phyloP scores from a whole-genome alignment of 2,888 invertebrate species.

The Harpalus rubripes region DNA sequence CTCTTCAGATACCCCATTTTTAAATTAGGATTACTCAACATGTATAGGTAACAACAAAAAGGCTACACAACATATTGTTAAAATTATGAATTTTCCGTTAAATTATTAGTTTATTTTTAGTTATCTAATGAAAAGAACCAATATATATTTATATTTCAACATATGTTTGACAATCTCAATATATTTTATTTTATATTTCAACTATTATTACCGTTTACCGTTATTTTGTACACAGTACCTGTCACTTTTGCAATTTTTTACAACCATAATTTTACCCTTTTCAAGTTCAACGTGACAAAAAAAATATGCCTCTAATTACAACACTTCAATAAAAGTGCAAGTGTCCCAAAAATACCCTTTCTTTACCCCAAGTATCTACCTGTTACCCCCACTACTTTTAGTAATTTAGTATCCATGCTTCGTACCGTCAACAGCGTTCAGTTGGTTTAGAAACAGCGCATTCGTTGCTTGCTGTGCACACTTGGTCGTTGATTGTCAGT shows the following conservation, averaged over 20 bases:
- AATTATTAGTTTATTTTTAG: too few species aligned
- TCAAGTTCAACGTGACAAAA: background rate
- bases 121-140: too few species aligned
- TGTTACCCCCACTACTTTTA: background rate
- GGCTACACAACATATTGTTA: too few species aligned
- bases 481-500: background rate
- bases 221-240: too few species aligned
- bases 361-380: slow-evolving; percentile 6
- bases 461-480: background rate
- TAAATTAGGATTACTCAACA: too few species aligned
- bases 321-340: background rate
- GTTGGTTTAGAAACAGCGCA: background rate
- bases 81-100: too few species aligned
- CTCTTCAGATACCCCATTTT: too few species aligned
- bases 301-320: background rate
- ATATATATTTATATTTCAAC: too few species aligned
- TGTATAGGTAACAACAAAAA: too few species aligned
- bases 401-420: background rate
- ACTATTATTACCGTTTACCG: too few species aligned
- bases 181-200: too few species aligned
- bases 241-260: background rate
- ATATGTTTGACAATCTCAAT: too few species aligned
- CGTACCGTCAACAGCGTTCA: background rate
- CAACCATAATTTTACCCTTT: background rate
- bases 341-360: background rate